phyloP scores from a whole-genome alignment of 2,113 vertebrate species.

The Alethe castanea region DNA sequence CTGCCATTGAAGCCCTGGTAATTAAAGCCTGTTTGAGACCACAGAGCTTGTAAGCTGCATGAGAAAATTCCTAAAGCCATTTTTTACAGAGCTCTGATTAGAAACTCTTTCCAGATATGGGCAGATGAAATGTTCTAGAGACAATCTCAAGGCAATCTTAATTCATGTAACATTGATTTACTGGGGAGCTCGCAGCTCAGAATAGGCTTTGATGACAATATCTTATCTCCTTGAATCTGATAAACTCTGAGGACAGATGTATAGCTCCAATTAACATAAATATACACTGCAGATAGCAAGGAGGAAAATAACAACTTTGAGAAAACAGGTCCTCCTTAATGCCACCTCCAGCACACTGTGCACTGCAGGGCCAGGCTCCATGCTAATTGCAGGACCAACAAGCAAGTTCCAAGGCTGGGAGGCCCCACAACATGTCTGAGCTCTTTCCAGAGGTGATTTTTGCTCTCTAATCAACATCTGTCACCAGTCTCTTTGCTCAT shows the following conservation, averaged over 20 bases:
- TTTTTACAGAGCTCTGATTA: constrained; percentile 13
- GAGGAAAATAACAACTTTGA: neutral
- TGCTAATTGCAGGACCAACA: neutral
- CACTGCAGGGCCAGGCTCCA: neutral
- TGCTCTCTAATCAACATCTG: constrained; percentile 1
- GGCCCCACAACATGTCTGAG: neutral
- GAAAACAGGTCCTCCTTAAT: constrained; percentile 13
- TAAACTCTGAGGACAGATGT: constrained; percentile 64
- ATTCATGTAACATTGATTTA: constrained; percentile 47
- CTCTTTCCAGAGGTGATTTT: constrained; percentile 18
- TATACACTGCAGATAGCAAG: constrained; percentile 6
- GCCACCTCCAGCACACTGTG: neutral
- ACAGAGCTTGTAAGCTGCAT: neutral
- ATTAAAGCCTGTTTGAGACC: constrained; percentile 8
- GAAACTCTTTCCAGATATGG: constrained; percentile 24
- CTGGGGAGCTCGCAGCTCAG: constrained; percentile 7
- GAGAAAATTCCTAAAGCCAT: neutral
- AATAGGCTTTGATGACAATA: constrained; percentile 41
- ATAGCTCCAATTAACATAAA: constrained; percentile 58
- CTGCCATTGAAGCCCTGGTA: constrained; percentile 2
- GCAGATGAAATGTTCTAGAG: constrained; percentile 29
- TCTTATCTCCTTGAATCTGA: constrained; percentile 50
- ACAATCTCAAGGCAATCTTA: constrained; percentile 54
- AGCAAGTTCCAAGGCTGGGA: neutral
- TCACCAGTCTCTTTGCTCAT: neutral